Base-by-base conservation (phyloP, 2,113 vertebrate species). In the Takifugu bimaculatus region DNA sequence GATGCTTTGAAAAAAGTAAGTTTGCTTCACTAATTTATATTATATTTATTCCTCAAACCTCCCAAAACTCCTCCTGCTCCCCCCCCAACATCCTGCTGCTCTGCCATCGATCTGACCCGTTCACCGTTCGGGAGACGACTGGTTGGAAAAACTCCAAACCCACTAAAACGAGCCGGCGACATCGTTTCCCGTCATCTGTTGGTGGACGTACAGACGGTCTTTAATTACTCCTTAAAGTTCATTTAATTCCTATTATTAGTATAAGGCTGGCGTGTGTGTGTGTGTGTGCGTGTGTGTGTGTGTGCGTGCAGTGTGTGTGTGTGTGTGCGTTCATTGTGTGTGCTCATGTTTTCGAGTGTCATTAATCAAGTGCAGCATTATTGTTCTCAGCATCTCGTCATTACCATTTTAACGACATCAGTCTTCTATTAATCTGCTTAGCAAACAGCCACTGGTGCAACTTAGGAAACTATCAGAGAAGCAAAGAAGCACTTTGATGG, bases 341-440 rank as follows among this genome's bases (percentile, higher is more conserved):
- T 74, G 70, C 60, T 64, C 62, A 60, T 76, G 67, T 63, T 63
- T 77, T 68, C 62, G 70, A 68, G 75, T 82, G 75, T 71, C 85
- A 86, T 88, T 87, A 87, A 88, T 88, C 87, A 88, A 88, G 73
- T 77, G 57, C 69, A 83, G 82, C 85, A 86, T 88, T 88, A 85
- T 87, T 87, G 85, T 87, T 87, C 83, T 87, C 80, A 85, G 83
- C 85, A 85, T 87, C 83, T 87, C 67, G 72, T 77, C 72, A 88
- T 88, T 88, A 87, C 80, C 87, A 88, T 88, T 88, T 88, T 88
- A 86, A 88, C 87, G 85, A 64, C 82, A 86, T 88, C 86, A 84
- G 82, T 77, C 68, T 74, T 68, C 85, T 88, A 87, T 88, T 87
- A 87, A 88, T 88, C 83, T 88, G 83, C 82, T 81, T 77, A 82